Base-by-base conservation (phyloP, 2,888 invertebrate species). In the Fabriciana adippe region DNA sequence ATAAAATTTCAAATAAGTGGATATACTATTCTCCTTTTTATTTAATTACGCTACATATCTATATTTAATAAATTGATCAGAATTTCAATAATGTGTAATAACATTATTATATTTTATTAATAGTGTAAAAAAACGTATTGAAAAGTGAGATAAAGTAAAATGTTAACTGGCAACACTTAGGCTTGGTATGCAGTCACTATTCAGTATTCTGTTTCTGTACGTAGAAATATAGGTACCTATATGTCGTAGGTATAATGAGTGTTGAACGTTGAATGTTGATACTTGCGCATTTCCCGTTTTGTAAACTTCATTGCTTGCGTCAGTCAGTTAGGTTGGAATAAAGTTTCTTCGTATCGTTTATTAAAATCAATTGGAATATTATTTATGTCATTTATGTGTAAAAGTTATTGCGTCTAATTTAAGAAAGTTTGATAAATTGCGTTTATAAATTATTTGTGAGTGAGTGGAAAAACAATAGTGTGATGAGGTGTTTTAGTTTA, bases 401-500 rank as follows among this genome's bases (percentile, higher is more conserved):
- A n/a, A 48, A 48, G n/a, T 59, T 48, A 48, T 21, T 21, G 8
- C 54, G 55, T 53, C 55, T 56, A 57, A 14, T 50, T 16, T 8
- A 26, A 50, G 14, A 31, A 68, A 47, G 31, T 51, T 13, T 51
- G 60, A 41, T 48, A 59, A 66, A 56, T 55, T 57, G 48, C 65
- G 54, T 64, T 64, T 63, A 53, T 61, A n/a, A 62, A 41, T 57
- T 56, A 66, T 61, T 64, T 54, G 62, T 62, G 59, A 55, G 14
- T 13, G 21, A 55, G 55, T 50, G 55, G 55, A 41, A 66, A 55
- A 68, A 63, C 41, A 72, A 66, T 64, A 62, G 61, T 64, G 79
- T 79, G 78, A 77, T 79, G 75, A 75, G 73, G 81, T 78, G 76
- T 74, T 77, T 71, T 67, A 72, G 73, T 74, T 71, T 74, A 75